Percentiles rank a stretch among this genome's conserved stretches.
Conservation (phyloP, 2,113 vertebrate species). For the Fregetta grallaria region DNA sequence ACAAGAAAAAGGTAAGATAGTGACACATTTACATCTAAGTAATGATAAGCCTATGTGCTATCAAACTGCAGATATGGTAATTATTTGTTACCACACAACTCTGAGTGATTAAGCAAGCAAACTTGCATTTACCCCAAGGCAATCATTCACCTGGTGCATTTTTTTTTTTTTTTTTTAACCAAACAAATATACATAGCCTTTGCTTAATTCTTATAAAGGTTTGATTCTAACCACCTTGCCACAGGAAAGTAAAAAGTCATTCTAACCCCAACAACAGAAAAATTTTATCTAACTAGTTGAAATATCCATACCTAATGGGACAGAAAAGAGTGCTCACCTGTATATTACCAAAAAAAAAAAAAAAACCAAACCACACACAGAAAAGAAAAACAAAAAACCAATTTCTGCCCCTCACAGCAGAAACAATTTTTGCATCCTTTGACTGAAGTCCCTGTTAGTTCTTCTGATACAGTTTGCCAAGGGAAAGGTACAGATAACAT, state of each 20-base stretch:
- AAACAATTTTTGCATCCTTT: background rate
- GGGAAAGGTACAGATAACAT: background rate
- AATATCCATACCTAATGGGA: background rate
- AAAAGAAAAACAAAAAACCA: background rate
- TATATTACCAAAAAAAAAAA: rapidly evolving
- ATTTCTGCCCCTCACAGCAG: background rate
- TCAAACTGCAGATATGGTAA: background rate
- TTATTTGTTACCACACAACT: background rate
- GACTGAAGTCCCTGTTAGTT: background rate
- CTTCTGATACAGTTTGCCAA: background rate
- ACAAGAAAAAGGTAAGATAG: background rate
- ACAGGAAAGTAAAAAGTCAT: background rate
- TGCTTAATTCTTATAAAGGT: background rate
- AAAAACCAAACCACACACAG: background rate
- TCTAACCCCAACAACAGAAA: background rate
- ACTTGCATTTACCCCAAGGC: background rate
- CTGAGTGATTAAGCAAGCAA: background rate
- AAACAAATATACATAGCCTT: background rate
- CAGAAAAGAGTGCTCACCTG: background rate
- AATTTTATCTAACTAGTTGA: background rate
- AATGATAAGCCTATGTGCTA: background rate
- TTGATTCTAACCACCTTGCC: background rate
- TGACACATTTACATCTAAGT: background rate
- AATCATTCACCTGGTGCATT: background rate
- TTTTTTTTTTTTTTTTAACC: background rate